phyloP scores from a whole-genome alignment of 1,140 invertebrate species.

The Heterodera schachtii region DNA sequence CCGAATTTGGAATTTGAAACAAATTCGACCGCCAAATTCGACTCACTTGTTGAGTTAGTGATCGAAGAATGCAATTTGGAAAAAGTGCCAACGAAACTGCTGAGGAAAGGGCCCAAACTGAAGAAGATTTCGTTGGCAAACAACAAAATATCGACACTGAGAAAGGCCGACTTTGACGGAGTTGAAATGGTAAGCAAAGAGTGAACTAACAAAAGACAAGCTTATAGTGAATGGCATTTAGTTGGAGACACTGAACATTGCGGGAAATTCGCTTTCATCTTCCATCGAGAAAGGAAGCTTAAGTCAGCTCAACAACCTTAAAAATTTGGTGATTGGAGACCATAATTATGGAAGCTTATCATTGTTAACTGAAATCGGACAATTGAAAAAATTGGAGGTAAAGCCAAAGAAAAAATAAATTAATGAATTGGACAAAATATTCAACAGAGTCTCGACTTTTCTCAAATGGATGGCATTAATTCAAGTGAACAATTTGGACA shows the following conservation, averaged over 20 bases:
- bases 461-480: slow-evolving; percentile 47
- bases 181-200: slow-evolving; percentile 3
- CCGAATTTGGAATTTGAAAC: background rate
- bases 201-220: slow-evolving; percentile 6
- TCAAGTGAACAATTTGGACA: slow-evolving; percentile 29
- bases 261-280: slow-evolving; percentile 46
- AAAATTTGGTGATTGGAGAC: slow-evolving; percentile 52
- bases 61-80: slow-evolving; percentile 43
- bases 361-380: slow-evolving; percentile 42
- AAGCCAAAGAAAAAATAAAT: background rate
- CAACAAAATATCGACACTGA: slow-evolving; percentile 43
- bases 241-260: slow-evolving; percentile 51
- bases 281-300: slow-evolving; percentile 44
- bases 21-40: background rate
- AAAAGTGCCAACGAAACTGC: slow-evolving; percentile 33
- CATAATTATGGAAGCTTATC: slow-evolving; percentile 54
- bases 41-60: slow-evolving; percentile 28
- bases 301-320: slow-evolving; percentile 36
- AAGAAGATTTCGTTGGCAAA: slow-evolving; percentile 29
- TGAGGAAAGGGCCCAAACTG: slow-evolving; percentile 13
- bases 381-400: slow-evolving; percentile 39
- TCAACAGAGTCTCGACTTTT: slow-evolving; percentile 40
- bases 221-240: slow-evolving; percentile 26
- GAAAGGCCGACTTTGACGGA: slow-evolving; percentile 19
- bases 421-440: slow-evolving; percentile 22